Evolutionary conservation across 2,797 vertebrate species (phyloP).

Genomic region (Tiaroga cobitis): DNA sequence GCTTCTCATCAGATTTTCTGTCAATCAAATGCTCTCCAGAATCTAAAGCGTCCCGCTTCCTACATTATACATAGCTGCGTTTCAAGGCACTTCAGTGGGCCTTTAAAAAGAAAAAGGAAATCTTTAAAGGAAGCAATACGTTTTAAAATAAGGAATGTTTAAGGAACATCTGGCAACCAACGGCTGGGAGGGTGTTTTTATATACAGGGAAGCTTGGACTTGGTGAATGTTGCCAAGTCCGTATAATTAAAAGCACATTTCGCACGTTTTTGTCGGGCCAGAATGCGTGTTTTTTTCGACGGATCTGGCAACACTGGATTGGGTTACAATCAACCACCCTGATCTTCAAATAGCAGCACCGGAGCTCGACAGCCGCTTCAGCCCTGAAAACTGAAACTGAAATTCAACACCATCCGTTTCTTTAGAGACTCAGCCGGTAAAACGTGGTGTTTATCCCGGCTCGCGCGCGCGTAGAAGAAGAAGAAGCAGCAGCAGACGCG

Average conservation of each 20-base stretch:
- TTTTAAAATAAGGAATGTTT: not conserved
- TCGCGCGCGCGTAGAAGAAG: not conserved
- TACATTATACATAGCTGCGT: no score
- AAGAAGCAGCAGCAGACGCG: no score
- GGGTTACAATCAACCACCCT: conserved; percentile 17
- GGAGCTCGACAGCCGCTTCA: not conserved
- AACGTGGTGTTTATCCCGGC: conserved; percentile 23
- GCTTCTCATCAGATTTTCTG: no score
- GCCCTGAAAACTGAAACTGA: conserved; percentile 60
- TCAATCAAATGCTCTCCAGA: no score
- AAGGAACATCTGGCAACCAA: conserved; percentile 11
- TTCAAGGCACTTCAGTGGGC: no score
- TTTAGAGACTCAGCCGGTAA: conserved; percentile 11
- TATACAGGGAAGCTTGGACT: not conserved
- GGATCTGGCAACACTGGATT: conserved; percentile 17
- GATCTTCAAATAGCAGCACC: conserved; percentile 48
- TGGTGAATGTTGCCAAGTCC: not conserved
- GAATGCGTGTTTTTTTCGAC: not conserved
- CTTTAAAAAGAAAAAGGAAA: no score
- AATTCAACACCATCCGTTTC: conserved; percentile 47
- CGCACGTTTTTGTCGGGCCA: not conserved
- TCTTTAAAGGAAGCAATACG: not conserved
- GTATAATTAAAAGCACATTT: accelerated
- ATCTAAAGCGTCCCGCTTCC: no score
- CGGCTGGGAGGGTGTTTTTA: no score